phyloP scores from a whole-genome alignment of 2,888 invertebrate genomes.

The Glyphotaelius pellucidus region DNA sequence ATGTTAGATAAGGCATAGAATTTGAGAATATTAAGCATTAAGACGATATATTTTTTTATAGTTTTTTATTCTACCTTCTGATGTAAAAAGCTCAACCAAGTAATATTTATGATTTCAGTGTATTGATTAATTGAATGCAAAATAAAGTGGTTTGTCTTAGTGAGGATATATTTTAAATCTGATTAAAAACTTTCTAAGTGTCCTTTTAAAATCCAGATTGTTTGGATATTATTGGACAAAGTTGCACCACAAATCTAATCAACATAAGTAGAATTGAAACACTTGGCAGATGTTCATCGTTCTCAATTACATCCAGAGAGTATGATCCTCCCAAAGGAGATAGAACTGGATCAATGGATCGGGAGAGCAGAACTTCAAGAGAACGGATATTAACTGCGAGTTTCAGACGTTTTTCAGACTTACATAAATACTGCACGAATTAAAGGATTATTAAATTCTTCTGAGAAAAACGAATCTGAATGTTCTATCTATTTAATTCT shows the following conservation, averaged over 20 bases:
- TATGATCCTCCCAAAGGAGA: constrained; percentile 40
- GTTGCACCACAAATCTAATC: constrained; percentile 9
- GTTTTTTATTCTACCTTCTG: background rate
- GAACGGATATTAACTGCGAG: constrained; percentile 8
- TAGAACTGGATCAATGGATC: constrained; percentile 54
- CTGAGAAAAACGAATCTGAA: background rate
- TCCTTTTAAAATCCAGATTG: background rate
- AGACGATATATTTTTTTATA: background rate
- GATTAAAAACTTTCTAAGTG: background rate
- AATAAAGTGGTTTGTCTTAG: too few relatives aligned
- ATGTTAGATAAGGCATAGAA: too few relatives aligned
- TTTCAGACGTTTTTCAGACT: background rate
- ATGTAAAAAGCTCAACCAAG: background rate
- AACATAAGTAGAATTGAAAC: constrained; percentile 25
- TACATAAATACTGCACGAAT: background rate
- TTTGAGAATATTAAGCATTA: too few relatives aligned
- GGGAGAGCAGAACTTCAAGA: constrained; percentile 16
- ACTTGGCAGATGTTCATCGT: constrained; percentile 39
- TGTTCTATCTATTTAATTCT: background rate
- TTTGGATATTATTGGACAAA: background rate
- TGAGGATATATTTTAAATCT: background rate
- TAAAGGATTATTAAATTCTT: background rate
- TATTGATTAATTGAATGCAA: too few relatives aligned
- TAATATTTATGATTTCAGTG: background rate
- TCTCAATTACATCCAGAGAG: constrained; percentile 38